phyloP scores from a whole-genome alignment of 2,113 vertebrate species.

The Ptilonorhynchus violaceus region DNA sequence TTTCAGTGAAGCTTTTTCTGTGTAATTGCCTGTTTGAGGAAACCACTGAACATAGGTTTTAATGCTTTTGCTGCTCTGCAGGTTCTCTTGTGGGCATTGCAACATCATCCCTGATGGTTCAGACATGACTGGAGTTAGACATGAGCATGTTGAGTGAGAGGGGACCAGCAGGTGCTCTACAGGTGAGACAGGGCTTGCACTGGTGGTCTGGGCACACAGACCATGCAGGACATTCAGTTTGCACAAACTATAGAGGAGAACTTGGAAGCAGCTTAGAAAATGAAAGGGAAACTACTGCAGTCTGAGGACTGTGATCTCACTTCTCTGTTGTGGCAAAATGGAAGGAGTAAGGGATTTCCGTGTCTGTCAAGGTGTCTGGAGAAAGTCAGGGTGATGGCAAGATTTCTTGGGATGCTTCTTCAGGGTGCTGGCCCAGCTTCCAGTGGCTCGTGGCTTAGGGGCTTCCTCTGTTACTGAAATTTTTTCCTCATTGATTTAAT shows the following conservation, averaged over 20 bases:
- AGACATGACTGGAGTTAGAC: neutral
- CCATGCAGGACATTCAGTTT: too few species aligned
- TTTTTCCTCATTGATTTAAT: neutral
- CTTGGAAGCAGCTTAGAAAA: neutral
- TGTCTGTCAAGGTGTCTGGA: neutral
- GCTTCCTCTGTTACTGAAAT: neutral
- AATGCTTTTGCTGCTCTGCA: neutral
- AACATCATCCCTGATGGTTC: neutral
- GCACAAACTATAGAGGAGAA: neutral
- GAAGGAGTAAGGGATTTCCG: neutral
- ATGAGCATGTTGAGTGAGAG: neutral
- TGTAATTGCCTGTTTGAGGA: neutral
- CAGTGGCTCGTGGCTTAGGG: rapidly evolving
- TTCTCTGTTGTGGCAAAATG: neutral
- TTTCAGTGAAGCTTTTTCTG: neutral
- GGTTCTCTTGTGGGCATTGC: neutral
- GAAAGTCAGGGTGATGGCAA: neutral
- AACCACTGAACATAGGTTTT: neutral
- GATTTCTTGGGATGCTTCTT: neutral
- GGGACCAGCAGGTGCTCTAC: rapidly evolving
- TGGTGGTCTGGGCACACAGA: neutral
- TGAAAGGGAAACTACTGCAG: neutral
- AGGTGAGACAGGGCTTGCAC: neutral
- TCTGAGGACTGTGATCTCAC: neutral
- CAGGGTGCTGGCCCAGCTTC: neutral